Evolutionary conservation across 2,113 vertebrate species (phyloP).

Genomic region (Phrynosoma blainvillii): DNA sequence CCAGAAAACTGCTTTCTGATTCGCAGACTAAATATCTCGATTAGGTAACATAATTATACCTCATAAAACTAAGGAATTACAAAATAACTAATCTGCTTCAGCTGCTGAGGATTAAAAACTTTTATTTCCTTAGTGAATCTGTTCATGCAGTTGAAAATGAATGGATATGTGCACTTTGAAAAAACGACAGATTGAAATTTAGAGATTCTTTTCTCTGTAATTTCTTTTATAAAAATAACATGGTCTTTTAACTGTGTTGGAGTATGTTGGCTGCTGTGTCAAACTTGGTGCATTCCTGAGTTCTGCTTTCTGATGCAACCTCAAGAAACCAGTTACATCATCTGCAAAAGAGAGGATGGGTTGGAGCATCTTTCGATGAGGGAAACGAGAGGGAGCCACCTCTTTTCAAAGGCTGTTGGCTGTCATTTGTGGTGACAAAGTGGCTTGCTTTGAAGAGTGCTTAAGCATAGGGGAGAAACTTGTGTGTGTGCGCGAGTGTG

Average conservation of each 20-base stretch:
- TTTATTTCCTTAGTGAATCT: not conserved
- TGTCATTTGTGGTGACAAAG: not conserved
- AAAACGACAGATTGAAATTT: not conserved
- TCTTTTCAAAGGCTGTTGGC: not conserved
- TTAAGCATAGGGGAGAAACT: not conserved
- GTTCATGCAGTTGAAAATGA: not conserved
- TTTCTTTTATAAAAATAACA: not conserved
- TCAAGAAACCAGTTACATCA: slow-evolving; percentile 19
- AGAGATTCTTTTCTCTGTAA: not conserved
- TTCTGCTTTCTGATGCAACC: slow-evolving; percentile 28
- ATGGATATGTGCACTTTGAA: not conserved
- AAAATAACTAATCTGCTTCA: not conserved
- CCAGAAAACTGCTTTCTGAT: slow-evolving; percentile 16
- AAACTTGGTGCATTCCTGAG: not conserved
- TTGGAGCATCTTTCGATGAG: not conserved
- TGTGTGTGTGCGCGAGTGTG: not conserved
- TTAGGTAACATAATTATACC: slow-evolving; percentile 3
- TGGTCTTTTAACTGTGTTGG: not conserved
- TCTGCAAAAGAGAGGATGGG: not conserved
- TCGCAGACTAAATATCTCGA: not conserved
- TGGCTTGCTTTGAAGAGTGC: not conserved
- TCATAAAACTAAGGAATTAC: not conserved
- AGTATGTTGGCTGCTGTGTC: not conserved
- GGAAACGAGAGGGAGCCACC: not conserved
- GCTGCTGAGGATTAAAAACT: not conserved